Base-by-base conservation (phyloP, 2,888 invertebrate genomes). In the Notodonta ziczac region DNA sequence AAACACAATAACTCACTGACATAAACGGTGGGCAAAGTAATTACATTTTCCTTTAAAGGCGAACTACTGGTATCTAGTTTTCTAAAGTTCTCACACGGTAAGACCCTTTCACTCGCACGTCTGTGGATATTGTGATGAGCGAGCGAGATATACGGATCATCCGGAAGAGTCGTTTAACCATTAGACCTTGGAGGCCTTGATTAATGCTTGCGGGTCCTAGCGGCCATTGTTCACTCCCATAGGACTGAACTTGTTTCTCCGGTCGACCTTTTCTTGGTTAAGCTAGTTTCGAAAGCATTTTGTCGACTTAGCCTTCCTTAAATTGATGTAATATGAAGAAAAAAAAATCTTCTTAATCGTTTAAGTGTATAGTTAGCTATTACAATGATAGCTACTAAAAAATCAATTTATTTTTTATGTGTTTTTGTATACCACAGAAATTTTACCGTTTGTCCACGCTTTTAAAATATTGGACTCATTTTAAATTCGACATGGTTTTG, bases 41-140 rank as follows among this genome's bases (percentile, higher is more conserved):
- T 84, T 81, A 81, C 74, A 81, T 81, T 82, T 77, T 69, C 87
- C 87, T 78, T 84, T 80, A 78, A 78, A 74, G 82, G 86, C 56
- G 55, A 65, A 66, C 64, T 60, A 75, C 69, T 78, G 72, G 65
- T 73, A 77, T 78, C 83, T 75, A 77, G 81, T 78, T 78, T 77
- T 77, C 75, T 77, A 76, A 79, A 76, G 70, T 75, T 76, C 73
- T 72, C 72, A 77, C 74, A 68, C 67, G 60, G 62, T 66, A 61
- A 65, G 59, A 55, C 61, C 70, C 63, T 76, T 75, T 74, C 73
- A 74, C 69, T 76, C 65, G 57, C 70, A 67, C 73, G 40, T 60
- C 42, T 57, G 48, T 55, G 32, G 32, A 39, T 65, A 60, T 59
- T 46, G 10, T 42, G 35, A 57, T 58, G 72, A 58, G 74, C 63